Evolutionary conservation across 2,113 vertebrate genomes (phyloP).

Genomic region (Scopus umbretta): DNA sequence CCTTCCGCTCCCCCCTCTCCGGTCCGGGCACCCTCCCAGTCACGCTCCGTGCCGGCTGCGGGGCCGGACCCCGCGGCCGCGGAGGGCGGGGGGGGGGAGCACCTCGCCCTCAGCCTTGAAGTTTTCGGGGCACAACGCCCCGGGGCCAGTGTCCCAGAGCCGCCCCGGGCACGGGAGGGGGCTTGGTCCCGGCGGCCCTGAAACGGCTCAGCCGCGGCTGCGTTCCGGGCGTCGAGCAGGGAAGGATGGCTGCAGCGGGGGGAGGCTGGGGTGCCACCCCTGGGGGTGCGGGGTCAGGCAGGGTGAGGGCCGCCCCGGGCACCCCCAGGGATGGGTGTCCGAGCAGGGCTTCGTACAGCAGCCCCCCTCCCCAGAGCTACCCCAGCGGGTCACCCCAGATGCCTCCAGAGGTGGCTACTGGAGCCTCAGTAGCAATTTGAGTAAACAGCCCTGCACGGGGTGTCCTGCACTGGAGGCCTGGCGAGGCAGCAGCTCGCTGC

Average conservation of each 20-base stretch:
- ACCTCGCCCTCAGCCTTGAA: accelerated
- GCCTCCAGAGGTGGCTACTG: neutral
- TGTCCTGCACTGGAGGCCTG: neutral
- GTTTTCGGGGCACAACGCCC: neutral
- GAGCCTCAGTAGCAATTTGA: neutral
- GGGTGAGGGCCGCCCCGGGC: no score
- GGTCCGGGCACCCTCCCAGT: neutral
- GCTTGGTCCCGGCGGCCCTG: neutral
- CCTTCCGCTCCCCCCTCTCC: neutral
- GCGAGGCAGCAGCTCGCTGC: neutral
- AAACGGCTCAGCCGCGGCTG: neutral
- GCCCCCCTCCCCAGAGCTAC: neutral
- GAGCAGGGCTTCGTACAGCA: accelerated
- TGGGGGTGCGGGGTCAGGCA: neutral
- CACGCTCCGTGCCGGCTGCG: neutral
- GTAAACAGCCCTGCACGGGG: accelerated
- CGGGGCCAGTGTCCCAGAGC: neutral
- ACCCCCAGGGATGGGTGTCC: neutral
- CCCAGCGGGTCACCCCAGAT: no score
- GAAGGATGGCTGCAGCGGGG: neutral
- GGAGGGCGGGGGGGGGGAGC: no score
- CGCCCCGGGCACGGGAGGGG: neutral
- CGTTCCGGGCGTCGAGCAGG: no score
- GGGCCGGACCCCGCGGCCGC: neutral
- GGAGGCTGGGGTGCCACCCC: neutral